Conservation (phyloP, 2,113 vertebrate genomes). For the Myotis brandtii region DNA sequence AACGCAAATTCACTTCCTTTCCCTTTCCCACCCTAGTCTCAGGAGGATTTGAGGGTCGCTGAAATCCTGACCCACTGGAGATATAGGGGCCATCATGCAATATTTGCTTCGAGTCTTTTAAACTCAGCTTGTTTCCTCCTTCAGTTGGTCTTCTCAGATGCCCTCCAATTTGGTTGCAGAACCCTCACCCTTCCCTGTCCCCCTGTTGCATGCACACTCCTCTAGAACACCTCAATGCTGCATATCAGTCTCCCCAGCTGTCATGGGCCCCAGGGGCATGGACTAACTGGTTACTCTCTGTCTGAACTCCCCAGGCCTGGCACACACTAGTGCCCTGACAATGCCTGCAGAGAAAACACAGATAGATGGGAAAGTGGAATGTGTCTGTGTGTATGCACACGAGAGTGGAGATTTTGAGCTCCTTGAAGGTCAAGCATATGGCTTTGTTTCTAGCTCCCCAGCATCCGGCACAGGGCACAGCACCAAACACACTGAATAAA, state of each 20-base stretch:
- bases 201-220: not conserved
- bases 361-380: not conserved
- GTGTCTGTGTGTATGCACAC: not conserved
- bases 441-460: not conserved
- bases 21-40: not conserved
- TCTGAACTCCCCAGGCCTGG: not conserved
- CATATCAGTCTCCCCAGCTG: not conserved
- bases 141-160: not conserved
- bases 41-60: not conserved
- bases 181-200: not conserved
- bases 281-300: not conserved
- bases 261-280: not conserved
- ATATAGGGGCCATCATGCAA: no score
- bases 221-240: not conserved
- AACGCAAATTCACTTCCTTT: fast-evolving
- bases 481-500: not conserved
- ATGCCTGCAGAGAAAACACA: not conserved
- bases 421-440: not conserved
- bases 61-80: not conserved
- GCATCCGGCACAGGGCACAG: not conserved
- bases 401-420: not conserved
- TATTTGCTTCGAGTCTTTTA: not conserved
- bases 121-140: not conserved
- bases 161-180: not conserved
- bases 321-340: not conserved